Evolutionary conservation across 2,888 invertebrate genomes (phyloP).

Genomic region (Sericinus montela): DNA sequence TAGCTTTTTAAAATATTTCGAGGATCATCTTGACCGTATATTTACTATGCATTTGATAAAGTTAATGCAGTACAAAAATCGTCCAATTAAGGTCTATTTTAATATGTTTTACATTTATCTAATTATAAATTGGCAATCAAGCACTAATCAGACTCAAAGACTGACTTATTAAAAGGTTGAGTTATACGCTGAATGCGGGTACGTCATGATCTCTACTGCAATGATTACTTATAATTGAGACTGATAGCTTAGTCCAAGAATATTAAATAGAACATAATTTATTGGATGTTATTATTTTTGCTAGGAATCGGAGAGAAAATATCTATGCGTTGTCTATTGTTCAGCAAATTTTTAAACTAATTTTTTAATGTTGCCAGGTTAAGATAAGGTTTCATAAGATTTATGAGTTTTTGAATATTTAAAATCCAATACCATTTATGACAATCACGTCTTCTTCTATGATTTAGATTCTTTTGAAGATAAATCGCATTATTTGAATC

Average conservation of each 20-base stretch:
- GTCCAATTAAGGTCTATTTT: not conserved
- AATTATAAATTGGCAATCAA: too few species aligned
- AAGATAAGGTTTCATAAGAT: too few species aligned
- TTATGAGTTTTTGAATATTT: not conserved
- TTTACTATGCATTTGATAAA: too few species aligned
- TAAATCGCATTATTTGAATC: not conserved
- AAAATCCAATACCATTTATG: not conserved
- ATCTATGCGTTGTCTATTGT: too few species aligned
- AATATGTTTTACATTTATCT: too few species aligned
- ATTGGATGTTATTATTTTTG: not conserved
- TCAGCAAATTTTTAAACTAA: not conserved
- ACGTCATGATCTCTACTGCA: constrained; percentile 1
- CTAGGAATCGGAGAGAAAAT: too few species aligned
- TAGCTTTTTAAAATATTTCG: too few species aligned
- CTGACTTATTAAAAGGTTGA: constrained; percentile 1
- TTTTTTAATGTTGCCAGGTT: not conserved
- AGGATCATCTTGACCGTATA: constrained; percentile 9
- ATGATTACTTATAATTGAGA: constrained; percentile 12
- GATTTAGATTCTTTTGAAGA: not conserved
- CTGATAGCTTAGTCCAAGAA: constrained; percentile 1
- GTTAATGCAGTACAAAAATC: too few species aligned
- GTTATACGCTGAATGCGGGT: not conserved
- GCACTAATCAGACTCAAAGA: not conserved
- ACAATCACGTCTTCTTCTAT: constrained; percentile 3
- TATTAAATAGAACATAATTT: not conserved